A percentile compares a stretch with the other conserved stretches of the same genome.
phyloP scores from a whole-genome alignment of 2,113 vertebrate genomes.

The Ahaetulla prasina region DNA sequence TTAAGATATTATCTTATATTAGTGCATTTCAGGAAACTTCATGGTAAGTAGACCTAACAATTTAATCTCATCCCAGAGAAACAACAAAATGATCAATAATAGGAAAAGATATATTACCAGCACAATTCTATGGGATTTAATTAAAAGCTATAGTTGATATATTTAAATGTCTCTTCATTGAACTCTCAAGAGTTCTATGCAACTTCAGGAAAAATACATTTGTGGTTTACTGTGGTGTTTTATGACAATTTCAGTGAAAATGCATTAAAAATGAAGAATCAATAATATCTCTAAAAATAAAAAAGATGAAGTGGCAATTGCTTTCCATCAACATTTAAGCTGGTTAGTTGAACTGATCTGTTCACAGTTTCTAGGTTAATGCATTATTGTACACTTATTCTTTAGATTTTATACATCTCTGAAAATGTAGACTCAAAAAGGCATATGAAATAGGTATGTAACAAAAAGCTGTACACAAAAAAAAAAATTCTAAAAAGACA shows the following conservation, averaged over 20 bases:
- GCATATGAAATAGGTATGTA: neutral
- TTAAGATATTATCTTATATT: neutral
- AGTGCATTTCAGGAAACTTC: neutral
- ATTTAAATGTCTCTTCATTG: neutral
- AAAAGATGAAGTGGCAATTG: neutral
- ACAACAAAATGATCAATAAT: neutral
- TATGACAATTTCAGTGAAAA: neutral
- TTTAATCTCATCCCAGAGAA: neutral
- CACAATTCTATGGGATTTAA: neutral
- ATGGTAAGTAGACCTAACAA: neutral
- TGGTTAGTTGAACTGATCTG: neutral
- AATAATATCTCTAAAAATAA: neutral
- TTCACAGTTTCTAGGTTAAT: neutral
- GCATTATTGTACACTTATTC: neutral
- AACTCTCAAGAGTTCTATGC: neutral
- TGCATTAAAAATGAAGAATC: neutral
- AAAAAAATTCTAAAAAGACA: neutral
- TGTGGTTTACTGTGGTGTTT: neutral
- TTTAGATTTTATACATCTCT: neutral
- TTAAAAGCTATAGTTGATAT: neutral
- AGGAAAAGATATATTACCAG: neutral
- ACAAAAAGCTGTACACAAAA: neutral
- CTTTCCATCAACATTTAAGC: neutral
- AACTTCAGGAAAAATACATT: neutral
- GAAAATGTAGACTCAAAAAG: neutral